Percentiles rank a stretch among this genome's conserved stretches.
These are phyloP conservation scores for Medauroidea extradentata DNA, from an alignment of 1,140 invertebrate species.

Conservation along the genomic window DNA sequence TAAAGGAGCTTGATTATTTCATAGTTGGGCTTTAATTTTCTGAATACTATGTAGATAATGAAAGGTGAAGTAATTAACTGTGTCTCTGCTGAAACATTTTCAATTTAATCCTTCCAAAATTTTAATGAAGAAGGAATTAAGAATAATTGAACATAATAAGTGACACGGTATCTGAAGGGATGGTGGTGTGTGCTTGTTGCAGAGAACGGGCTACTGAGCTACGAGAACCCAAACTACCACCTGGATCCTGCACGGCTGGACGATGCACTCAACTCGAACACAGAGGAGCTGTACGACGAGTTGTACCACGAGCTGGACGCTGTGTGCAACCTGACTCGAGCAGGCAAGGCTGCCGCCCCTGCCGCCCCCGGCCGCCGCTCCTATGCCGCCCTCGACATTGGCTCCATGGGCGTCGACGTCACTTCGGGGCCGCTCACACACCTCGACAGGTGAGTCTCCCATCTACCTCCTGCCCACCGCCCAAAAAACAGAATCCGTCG, in stretches of 20 bases:
- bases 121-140: too few species aligned
- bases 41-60: too few species aligned
- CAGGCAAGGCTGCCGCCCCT: constrained; percentile 16
- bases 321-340: constrained; percentile 44
- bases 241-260: constrained; percentile 69
- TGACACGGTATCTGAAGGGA: too few species aligned
- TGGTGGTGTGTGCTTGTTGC: constrained; percentile 33
- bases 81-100: too few species aligned
- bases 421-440: constrained; percentile 49
- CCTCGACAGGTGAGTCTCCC: background rate
- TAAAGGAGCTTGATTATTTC: too few species aligned
- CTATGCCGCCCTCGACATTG: constrained; percentile 61
- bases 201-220: constrained; percentile 82
- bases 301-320: constrained; percentile 59
- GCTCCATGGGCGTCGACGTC: constrained; percentile 67
- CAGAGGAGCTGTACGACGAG: constrained; percentile 51
- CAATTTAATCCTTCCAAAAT: too few species aligned
- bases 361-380: constrained; percentile 48
- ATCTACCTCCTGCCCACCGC: too few species aligned
- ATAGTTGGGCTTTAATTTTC: too few species aligned
- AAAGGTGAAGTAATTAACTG: too few species aligned
- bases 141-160: too few species aligned
- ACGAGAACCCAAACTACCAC: constrained; percentile 84
- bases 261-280: constrained; percentile 73
- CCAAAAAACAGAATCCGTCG: too few species aligned